Conservation (phyloP, 2,888 invertebrate genomes). For the Corbicula japonica region DNA sequence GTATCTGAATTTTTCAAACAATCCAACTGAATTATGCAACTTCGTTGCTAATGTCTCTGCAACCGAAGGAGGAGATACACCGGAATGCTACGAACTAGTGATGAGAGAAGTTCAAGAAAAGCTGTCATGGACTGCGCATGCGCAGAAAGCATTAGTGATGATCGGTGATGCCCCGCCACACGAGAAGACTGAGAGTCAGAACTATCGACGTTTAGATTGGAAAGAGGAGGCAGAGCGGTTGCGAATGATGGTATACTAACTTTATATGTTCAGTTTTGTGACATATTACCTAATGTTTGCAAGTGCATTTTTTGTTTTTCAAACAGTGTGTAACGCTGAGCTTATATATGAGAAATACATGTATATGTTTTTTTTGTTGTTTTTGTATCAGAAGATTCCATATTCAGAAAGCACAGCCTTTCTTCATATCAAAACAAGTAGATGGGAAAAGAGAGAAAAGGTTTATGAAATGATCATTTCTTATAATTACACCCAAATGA, state of each 20-base stretch:
- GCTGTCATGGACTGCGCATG: conserved; percentile 71
- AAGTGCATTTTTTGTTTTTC: no score
- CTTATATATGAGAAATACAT: no score
- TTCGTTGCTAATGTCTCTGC: conserved; percentile 43
- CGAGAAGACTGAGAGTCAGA: conserved; percentile 35
- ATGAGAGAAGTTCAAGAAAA: conserved; percentile 73
- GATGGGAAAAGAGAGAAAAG: no score
- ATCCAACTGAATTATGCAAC: conserved; percentile 38
- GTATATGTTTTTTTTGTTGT: no score
- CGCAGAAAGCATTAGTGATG: conserved; percentile 74
- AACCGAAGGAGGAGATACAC: conserved; percentile 72
- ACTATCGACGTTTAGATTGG: conserved; percentile 73
- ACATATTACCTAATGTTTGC: no score
- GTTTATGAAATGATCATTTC: no score
- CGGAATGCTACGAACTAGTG: conserved; percentile 80
- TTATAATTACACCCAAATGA: no score
- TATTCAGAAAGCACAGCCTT: no score
- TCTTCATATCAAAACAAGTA: no score
- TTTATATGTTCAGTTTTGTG: neutral
- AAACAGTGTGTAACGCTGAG: no score
- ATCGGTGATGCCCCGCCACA: conserved; percentile 75
- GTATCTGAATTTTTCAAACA: conserved; percentile 45
- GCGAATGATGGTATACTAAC: conserved; percentile 49
- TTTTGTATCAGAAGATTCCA: no score
- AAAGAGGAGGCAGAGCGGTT: conserved; percentile 62